Evolutionary conservation across 2,797 vertebrate genomes (phyloP).

Genomic region (Rhinella marina): DNA sequence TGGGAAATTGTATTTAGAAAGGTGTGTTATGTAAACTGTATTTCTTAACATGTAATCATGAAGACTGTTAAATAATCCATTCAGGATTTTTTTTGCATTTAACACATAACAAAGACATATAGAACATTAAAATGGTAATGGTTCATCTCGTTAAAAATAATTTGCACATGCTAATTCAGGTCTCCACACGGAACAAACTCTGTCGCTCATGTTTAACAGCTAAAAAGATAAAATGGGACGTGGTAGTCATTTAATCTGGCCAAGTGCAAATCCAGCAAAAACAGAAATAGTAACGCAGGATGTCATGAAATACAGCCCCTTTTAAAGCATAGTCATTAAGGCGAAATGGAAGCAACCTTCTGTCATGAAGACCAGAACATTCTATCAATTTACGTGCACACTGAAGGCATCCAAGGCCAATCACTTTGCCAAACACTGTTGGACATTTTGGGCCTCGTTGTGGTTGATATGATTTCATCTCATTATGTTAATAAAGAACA

Average conservation of each 20-base stretch:
- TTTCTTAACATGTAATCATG: neutral
- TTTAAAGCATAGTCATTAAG: neutral
- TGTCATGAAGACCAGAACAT: neutral
- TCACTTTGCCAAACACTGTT: too few relatives aligned
- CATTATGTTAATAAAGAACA: too few relatives aligned
- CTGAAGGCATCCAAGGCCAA: too few relatives aligned
- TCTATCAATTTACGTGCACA: neutral
- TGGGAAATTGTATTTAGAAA: neutral
- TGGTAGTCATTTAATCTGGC: neutral
- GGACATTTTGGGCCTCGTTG: too few relatives aligned
- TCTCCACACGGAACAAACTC: neutral
- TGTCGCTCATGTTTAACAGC: neutral
- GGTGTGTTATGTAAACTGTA: neutral
- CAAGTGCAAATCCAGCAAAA: neutral
- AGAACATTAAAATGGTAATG: neutral
- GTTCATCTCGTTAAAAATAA: neutral
- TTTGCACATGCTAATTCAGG: neutral
- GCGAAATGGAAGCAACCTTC: neutral
- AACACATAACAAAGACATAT: neutral
- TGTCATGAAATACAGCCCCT: neutral
- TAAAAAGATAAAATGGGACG: neutral
- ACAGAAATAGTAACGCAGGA: neutral
- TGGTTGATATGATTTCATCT: too few relatives aligned
- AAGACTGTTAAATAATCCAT: neutral
- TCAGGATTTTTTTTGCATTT: neutral